A percentile compares a stretch with the other conserved stretches of the same genome.
Evolutionary conservation across 1,140 invertebrate genomes (phyloP).

Genomic region (Whitmania pigra): DNA sequence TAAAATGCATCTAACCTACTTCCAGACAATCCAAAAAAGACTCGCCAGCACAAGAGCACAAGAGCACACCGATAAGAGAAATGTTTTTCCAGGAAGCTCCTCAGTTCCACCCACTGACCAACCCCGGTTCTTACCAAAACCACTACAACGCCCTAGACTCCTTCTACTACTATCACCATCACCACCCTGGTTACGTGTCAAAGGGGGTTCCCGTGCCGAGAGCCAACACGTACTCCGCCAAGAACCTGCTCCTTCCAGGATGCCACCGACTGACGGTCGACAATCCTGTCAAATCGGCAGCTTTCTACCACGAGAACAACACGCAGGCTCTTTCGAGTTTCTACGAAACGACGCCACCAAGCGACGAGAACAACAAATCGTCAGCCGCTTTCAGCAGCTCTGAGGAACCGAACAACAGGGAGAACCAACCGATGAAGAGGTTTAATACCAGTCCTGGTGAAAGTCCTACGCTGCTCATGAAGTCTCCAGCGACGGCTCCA

Average conservation of each 20-base stretch:
- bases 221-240: no score
- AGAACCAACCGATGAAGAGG: no score
- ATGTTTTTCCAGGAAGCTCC: constrained; percentile 1
- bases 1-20: no score
- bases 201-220: background rate
- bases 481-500: no score
- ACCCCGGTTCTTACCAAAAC: background rate
- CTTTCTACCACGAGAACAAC: background rate
- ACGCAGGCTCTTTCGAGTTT: background rate
- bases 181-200: background rate
- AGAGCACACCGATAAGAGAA: background rate
- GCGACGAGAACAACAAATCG: no score
- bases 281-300: background rate
- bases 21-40: no score
- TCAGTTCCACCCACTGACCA: background rate
- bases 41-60: background rate
- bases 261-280: background rate
- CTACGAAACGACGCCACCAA: no score
- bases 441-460: no score
- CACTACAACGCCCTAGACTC: constrained; percentile 4
- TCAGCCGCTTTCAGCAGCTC: no score
- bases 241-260: no score
- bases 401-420: no score
- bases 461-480: no score
- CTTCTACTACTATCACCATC: constrained; percentile 1